These are phyloP conservation scores for Trogon surrucura DNA, from an alignment of 2,113 vertebrate genomes.

Conservation along the genomic window DNA sequence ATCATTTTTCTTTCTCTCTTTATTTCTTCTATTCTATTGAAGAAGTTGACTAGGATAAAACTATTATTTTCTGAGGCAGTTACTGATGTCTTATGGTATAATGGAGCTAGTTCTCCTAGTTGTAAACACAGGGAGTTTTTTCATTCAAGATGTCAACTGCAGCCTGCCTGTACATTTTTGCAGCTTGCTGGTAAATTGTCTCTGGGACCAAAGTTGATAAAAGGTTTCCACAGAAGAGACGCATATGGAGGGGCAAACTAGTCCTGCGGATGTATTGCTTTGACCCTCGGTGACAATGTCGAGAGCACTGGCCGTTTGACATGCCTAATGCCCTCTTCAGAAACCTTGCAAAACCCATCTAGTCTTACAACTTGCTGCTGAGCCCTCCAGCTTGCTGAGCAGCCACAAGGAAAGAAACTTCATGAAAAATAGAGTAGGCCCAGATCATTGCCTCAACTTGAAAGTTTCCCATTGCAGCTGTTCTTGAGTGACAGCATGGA, in stretches of 20 bases:
- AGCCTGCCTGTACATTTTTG: neutral
- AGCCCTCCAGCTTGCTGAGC: neutral
- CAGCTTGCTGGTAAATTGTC: neutral
- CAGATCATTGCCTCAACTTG: neutral
- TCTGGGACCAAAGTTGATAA: neutral
- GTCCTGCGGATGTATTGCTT: neutral
- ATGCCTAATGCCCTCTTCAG: neutral
- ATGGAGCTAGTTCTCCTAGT: neutral
- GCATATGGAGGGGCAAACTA: fast-evolving
- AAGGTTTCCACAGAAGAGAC: neutral
- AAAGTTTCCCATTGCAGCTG: neutral
- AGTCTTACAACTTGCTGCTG: neutral
- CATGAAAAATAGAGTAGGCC: neutral
- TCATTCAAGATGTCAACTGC: neutral
- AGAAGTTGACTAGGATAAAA: neutral
- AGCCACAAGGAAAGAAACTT: neutral
- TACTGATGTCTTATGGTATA: neutral
- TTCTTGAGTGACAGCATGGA: neutral
- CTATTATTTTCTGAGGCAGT: neutral
- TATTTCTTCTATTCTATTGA: neutral
- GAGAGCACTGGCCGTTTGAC: neutral
- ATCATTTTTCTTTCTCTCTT: neutral
- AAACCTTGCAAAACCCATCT: neutral
- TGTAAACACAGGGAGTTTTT: neutral
- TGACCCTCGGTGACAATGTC: neutral